Evolutionary conservation across 2,888 invertebrate genomes (phyloP).

Genomic region (Hypolimnas misippus): DNA sequence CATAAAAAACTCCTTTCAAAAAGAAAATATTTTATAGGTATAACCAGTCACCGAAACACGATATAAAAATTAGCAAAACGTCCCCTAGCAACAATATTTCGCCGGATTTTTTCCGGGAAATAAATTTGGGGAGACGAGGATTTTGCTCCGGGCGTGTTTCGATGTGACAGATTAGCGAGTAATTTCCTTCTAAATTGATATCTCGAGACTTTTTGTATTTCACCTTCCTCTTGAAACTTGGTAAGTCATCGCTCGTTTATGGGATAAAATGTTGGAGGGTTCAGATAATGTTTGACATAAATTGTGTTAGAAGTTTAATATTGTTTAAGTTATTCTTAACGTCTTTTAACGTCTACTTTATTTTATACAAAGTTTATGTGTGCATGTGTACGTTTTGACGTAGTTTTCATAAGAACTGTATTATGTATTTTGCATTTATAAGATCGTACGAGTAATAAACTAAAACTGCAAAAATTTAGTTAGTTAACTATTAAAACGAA

Average conservation of each 20-base stretch:
- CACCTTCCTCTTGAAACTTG: slow-evolving; percentile 60
- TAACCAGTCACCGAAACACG: slow-evolving; percentile 45
- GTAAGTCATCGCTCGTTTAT: slow-evolving; percentile 67
- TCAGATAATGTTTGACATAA: slow-evolving; percentile 60
- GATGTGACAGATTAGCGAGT: slow-evolving; percentile 82
- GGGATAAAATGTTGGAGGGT: slow-evolving; percentile 51
- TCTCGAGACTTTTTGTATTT: slow-evolving; percentile 69
- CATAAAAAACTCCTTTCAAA: too few species aligned
- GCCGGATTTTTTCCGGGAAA: slow-evolving; percentile 54
- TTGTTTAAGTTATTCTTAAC: not conserved
- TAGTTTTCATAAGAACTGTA: too few species aligned
- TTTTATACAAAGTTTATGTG: not conserved
- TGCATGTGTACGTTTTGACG: too few species aligned
- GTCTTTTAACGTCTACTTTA: not conserved
- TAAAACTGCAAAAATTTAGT: too few species aligned
- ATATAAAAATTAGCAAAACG: slow-evolving; percentile 73
- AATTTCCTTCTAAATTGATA: slow-evolving; percentile 81
- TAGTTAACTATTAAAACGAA: too few species aligned
- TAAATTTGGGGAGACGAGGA: slow-evolving; percentile 42
- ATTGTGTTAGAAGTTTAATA: slow-evolving; percentile 41
- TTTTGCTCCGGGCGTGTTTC: slow-evolving; percentile 69
- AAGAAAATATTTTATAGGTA: too few species aligned
- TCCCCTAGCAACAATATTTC: slow-evolving; percentile 50
- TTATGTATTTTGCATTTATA: too few species aligned
- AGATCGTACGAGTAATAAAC: too few species aligned